Evolutionary conservation across 37 sponge, comb jelly and placozoan species (phyloP).

Genomic region (Hexactinellida sp.): DNA sequence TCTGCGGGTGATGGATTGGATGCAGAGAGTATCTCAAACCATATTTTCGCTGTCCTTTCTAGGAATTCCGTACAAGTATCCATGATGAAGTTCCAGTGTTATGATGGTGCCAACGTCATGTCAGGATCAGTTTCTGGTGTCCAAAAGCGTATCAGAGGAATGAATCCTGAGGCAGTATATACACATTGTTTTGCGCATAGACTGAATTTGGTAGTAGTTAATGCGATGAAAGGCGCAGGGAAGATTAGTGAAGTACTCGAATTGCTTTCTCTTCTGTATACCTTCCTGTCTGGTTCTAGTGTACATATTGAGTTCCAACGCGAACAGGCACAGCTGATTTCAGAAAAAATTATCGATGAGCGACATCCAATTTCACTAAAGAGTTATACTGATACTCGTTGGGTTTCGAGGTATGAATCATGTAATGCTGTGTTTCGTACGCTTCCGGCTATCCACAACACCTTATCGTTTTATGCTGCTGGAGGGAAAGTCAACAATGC

Average conservation of each 20-base stretch:
- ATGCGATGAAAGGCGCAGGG: background rate
- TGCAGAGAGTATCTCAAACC: background rate
- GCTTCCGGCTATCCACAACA: background rate
- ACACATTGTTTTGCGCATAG: background rate
- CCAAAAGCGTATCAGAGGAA: background rate
- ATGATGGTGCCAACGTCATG: background rate
- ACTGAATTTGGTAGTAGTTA: background rate
- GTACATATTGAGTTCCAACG: background rate
- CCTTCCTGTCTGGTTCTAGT: background rate
- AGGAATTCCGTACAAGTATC: background rate
- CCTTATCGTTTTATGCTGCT: no score
- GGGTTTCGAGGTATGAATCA: background rate
- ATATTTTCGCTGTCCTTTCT: background rate
- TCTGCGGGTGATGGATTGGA: background rate
- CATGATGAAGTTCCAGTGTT: background rate
- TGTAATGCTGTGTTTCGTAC: background rate
- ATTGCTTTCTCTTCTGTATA: background rate
- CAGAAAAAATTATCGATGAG: background rate
- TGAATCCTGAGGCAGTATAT: background rate
- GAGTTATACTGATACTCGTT: background rate
- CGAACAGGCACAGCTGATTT: background rate
- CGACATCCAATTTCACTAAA: background rate
- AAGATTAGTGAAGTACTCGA: background rate
- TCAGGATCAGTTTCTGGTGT: background rate
- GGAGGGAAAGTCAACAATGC: background rate